A percentile compares a stretch with the other conserved stretches of the same genome.
phyloP scores from a whole-genome alignment of 2,888 invertebrate genomes.

The Osedax frankpressi region DNA sequence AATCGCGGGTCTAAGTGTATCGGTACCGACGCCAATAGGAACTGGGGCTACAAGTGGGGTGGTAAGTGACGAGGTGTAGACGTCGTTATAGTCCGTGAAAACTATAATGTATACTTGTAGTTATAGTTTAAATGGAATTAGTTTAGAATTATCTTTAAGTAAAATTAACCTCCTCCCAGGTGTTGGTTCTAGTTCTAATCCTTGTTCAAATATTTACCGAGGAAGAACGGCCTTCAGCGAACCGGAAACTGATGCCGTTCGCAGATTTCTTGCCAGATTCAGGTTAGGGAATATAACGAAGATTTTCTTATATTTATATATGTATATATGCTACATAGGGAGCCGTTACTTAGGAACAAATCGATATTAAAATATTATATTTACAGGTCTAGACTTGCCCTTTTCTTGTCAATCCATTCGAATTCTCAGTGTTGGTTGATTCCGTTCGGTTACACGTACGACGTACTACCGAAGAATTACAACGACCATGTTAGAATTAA shows the following conservation, averaged over 20 bases:
- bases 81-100: too few species aligned
- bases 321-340: background rate
- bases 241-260: conserved; percentile 25
- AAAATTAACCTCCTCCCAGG: background rate
- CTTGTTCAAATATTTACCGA: conserved; percentile 28
- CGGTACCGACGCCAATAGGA: conserved; percentile 27
- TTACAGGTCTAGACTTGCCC: background rate
- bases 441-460: conserved; percentile 42
- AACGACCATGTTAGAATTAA: conserved; percentile 22
- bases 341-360: background rate
- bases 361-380: background rate
- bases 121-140: too few species aligned
- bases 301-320: background rate
- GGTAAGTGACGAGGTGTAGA: too few species aligned
- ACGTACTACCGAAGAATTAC: conserved; percentile 28
- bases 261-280: conserved; percentile 13
- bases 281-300: background rate
- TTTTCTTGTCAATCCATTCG: conserved; percentile 61
- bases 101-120: too few species aligned
- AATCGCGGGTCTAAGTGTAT: conserved; percentile 19
- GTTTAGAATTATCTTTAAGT: too few species aligned
- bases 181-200: conserved; percentile 10
- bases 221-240: conserved; percentile 27
- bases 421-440: conserved; percentile 55
- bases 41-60: conserved; percentile 28